Evolutionary conservation across 1,140 invertebrate species (phyloP).

Genomic region (Pseudomyrmex cubaensis): DNA sequence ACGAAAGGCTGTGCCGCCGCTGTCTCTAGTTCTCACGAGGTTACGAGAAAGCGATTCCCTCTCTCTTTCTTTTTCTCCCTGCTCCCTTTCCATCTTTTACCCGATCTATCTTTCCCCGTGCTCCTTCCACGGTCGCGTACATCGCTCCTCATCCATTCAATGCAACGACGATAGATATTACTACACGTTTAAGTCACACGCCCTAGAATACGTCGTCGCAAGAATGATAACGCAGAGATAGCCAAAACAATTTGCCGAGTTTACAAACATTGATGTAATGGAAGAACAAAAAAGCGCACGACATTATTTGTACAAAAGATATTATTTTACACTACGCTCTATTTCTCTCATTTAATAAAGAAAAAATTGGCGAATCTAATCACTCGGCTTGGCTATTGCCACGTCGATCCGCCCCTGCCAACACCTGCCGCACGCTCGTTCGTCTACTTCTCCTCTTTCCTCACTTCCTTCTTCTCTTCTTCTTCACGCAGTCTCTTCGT

Average conservation of each 20-base stretch:
- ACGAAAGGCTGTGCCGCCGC: slow-evolving; percentile 55
- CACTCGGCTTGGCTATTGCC: background rate
- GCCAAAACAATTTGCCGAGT: background rate
- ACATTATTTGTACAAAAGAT: too few species aligned
- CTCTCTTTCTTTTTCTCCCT: slow-evolving; percentile 36
- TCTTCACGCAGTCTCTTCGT: slow-evolving; percentile 39
- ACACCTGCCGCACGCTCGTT: slow-evolving; percentile 80
- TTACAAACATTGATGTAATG: background rate
- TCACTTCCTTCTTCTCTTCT: slow-evolving; percentile 27
- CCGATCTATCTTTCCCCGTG: slow-evolving; percentile 50
- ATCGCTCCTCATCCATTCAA: slow-evolving; percentile 39
- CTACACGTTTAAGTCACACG: slow-evolving; percentile 16
- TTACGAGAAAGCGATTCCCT: slow-evolving; percentile 77
- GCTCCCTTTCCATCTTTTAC: slow-evolving; percentile 22
- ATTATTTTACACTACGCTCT: too few species aligned
- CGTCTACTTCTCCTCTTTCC: slow-evolving; percentile 58
- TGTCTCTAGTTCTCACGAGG: slow-evolving; percentile 79
- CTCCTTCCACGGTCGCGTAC: slow-evolving; percentile 37
- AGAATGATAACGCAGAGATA: background rate
- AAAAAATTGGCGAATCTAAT: slow-evolving; percentile 58
- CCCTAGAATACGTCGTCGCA: background rate
- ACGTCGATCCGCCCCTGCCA: slow-evolving; percentile 62
- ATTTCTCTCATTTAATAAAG: background rate
- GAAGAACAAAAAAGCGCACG: background rate
- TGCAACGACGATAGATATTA: slow-evolving; percentile 6